A percentile compares a stretch with the other conserved stretches of the same genome.
These are phyloP conservation scores for Paedocypris micromegethes DNA, from an alignment of 2,797 vertebrate genomes.

Conservation along the genomic window DNA sequence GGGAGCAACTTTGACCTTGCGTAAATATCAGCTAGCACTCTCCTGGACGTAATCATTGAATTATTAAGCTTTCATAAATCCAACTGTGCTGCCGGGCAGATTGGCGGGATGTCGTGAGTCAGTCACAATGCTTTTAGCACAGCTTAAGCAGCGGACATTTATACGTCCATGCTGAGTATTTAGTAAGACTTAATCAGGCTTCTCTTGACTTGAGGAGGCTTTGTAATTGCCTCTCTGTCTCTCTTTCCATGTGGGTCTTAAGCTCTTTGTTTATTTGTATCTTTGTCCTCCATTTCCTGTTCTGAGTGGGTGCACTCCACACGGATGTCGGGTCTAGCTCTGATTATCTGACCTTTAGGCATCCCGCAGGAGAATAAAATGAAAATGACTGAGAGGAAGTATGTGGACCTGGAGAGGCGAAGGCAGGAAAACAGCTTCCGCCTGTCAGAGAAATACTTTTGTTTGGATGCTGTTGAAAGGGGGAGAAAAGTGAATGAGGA, in stretches of 20 bases:
- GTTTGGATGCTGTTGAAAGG: background rate
- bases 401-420: background rate
- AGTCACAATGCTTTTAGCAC: background rate
- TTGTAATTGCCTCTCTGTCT: conserved; percentile 13
- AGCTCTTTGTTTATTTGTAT: conserved; percentile 1
- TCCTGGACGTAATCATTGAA: background rate
- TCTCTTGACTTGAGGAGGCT: conserved; percentile 11
- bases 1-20: background rate
- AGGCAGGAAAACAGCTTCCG: conserved; percentile 1
- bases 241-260: background rate
- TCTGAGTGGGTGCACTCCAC: conserved; percentile 1
- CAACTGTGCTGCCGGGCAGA: background rate
- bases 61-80: conserved; percentile 14
- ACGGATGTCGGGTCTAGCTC: conserved; percentile 7
- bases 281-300: background rate
- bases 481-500: background rate
- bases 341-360: conserved; percentile 21
- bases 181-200: conserved; percentile 16
- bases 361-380: background rate
- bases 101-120: background rate
- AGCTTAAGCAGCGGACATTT: background rate
- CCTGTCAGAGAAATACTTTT: background rate
- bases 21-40: conserved; percentile 10
- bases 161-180: background rate
- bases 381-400: background rate